These are phyloP conservation scores for Callorhinus ursinus DNA, from an alignment of 2,113 vertebrate genomes.

Conservation along the genomic window DNA sequence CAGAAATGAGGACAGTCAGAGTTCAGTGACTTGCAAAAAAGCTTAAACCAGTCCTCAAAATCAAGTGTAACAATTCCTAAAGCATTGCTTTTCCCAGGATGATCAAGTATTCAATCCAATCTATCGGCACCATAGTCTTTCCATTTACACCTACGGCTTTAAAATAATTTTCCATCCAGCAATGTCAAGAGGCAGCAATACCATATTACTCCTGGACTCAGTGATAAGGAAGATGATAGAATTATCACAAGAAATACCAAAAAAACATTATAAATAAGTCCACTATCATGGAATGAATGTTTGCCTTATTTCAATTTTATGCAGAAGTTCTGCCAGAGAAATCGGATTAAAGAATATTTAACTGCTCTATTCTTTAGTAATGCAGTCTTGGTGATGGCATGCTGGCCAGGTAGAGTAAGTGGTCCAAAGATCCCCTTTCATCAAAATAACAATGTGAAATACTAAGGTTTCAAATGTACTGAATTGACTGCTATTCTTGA, in stretches of 20 bases:
- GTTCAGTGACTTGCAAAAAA: not conserved
- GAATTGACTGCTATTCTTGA: not conserved
- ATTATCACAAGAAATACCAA: not conserved
- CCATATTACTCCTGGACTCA: not conserved
- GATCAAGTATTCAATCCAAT: not conserved
- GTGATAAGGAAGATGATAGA: not conserved
- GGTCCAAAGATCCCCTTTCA: not conserved
- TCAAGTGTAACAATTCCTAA: not conserved
- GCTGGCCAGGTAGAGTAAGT: not conserved
- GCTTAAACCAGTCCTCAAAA: not conserved
- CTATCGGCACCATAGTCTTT: not conserved
- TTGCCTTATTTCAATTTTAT: not conserved
- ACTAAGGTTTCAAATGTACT: not conserved
- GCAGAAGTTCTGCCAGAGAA: not conserved
- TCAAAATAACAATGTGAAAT: not conserved
- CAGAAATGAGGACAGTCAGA: not conserved
- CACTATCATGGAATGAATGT: not conserved
- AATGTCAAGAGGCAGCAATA: not conserved
- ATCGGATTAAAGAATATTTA: not conserved
- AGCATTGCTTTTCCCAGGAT: not conserved
- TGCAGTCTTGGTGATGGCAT: not conserved
- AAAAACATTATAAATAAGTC: not conserved
- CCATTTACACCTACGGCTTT: not conserved
- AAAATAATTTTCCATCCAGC: constrained; percentile 3
- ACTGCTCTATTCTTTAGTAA: not conserved